phyloP scores from a whole-genome alignment of 2,113 vertebrate species.

The Tapirus terrestris region DNA sequence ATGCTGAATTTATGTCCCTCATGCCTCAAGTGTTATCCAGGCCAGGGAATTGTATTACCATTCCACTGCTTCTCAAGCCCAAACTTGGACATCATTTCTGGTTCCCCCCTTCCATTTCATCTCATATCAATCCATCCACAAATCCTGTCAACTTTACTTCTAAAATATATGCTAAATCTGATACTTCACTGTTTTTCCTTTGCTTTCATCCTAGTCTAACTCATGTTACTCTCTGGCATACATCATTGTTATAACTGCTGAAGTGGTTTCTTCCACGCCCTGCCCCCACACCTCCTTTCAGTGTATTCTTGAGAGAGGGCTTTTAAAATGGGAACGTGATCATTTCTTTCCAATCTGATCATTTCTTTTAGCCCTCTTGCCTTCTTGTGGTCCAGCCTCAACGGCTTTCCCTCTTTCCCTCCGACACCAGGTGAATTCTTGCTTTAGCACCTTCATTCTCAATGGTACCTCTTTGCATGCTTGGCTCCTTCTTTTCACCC shows the following conservation, averaged over 20 bases:
- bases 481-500: neutral
- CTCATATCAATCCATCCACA: neutral
- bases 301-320: neutral
- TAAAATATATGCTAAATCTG: neutral
- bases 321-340: neutral
- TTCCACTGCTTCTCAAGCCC: neutral
- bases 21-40: neutral
- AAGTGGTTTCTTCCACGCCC: neutral
- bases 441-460: neutral
- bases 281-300: neutral
- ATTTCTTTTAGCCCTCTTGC: neutral
- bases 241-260: neutral
- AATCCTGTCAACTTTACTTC: neutral
- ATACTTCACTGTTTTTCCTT: neutral
- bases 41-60: neutral
- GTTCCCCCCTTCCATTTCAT: neutral
- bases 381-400: neutral
- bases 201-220: neutral
- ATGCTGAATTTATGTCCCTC: neutral
- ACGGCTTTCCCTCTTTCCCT: neutral
- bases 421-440: neutral
- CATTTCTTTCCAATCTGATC: neutral
- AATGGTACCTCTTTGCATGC: neutral
- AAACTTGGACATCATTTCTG: neutral
- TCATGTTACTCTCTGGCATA: neutral